Conservation (phyloP, 2,797 vertebrate species). For the Ficedula albicollis region DNA sequence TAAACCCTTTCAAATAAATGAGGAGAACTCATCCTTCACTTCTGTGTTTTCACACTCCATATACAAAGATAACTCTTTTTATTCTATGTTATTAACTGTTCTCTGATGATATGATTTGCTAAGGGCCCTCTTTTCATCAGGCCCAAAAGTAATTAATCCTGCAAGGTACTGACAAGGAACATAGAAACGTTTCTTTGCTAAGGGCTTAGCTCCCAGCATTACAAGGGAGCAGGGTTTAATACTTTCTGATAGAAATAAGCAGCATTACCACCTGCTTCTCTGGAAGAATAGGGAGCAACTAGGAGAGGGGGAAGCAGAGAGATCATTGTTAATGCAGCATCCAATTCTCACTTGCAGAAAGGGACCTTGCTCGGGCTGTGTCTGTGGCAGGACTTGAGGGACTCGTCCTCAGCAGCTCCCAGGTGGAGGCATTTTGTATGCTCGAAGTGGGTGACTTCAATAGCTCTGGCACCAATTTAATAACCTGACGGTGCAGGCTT, state of each 20-base stretch:
- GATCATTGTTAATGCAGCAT: background rate
- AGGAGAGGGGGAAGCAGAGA: background rate
- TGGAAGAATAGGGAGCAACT: background rate
- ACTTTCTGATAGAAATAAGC: background rate
- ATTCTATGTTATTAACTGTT: background rate
- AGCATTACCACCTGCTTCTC: background rate
- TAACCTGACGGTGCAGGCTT: background rate
- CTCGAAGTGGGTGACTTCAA: background rate
- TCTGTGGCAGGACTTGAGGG: background rate
- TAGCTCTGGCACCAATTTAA: background rate
- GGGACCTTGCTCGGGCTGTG: rapidly evolving
- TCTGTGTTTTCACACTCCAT: background rate
- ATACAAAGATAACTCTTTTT: background rate
- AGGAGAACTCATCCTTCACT: background rate
- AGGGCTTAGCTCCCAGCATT: background rate
- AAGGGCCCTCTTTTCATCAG: background rate
- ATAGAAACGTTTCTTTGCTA: background rate
- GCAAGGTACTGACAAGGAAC: background rate
- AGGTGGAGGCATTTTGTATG: background rate
- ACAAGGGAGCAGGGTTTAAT: background rate
- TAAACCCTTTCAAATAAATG: background rate
- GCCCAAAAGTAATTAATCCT: background rate
- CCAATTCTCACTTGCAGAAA: background rate
- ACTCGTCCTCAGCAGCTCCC: background rate
- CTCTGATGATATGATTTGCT: background rate